A percentile compares a stretch with the other conserved stretches of the same genome.
Evolutionary conservation across 2,113 vertebrate species (phyloP).

Genomic region (Coptodon rendalli): DNA sequence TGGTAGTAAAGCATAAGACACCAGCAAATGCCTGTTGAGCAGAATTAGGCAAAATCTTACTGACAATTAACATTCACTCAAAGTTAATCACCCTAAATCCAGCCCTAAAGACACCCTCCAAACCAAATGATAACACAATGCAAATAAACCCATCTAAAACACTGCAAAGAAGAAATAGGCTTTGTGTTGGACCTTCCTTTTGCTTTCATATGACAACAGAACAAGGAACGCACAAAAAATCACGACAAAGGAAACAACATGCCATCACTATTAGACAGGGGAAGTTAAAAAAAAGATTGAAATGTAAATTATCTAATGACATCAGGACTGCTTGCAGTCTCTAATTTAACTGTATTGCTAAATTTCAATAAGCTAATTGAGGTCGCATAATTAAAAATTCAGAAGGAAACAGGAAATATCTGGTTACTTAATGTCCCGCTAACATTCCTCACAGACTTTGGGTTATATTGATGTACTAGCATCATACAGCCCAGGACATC

Average conservation of each 20-base stretch:
- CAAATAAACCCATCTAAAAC: fast-evolving
- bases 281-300: neutral
- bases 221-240: neutral
- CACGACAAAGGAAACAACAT: neutral
- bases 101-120: neutral
- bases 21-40: neutral
- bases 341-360: neutral
- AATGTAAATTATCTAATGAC: neutral
- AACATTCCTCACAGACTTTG: neutral
- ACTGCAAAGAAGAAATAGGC: fast-evolving
- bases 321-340: fast-evolving
- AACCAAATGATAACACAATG: neutral
- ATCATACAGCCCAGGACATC: neutral
- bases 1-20: neutral
- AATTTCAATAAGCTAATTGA: neutral
- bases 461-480: neutral
- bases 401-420: neutral
- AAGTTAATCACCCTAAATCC: neutral
- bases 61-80: neutral
- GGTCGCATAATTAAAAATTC: neutral
- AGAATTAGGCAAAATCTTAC: neutral
- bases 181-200: neutral
- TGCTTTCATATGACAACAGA: too few relatives aligned
- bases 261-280: fast-evolving
- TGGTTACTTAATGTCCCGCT: fast-evolving